Base-by-base conservation (phyloP, 2,888 invertebrate genomes). In the Diachrysia chrysitis region DNA sequence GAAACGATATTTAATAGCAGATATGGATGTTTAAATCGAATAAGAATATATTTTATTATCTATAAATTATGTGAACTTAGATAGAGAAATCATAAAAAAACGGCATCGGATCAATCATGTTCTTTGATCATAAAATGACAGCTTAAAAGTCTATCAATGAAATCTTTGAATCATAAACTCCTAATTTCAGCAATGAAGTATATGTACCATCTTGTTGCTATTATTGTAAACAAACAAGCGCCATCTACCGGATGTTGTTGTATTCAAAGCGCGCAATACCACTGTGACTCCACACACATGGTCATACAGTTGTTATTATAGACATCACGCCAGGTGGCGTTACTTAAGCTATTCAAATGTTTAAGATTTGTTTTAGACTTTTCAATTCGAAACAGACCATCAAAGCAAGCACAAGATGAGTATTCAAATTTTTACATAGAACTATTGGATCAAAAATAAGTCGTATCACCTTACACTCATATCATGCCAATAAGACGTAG, bases 211-310 rank as follows among this genome's bases (percentile, higher is more conserved):
- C 58, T 42, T 48, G 53, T 58, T 16, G 7, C 48, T 21, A n/a
- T 51, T 51, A 51, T 60, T 42, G 56, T 66, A 73, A 75, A 78
- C 73, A 72, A 74, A 69, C 64, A 66, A 82, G 75, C 87, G 87
- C 87, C 87, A 86, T 85, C 86, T 86, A 81, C 77, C 87, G 85
- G 76, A 79, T 66, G 42, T 58, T 29, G 63, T 57, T 42, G 78
- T 69, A 57, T 65, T 58, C 73, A 66, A 51, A 64, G 66, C 66
- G 72, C 65, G 64, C 67, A 66, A 58, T 67, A 69, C 60, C 51
- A 54, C 56, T 42, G 42, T 42, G 42, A 42, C 42, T 67, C 23
- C 59, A 32, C 37, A 68, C 72, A 66, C 48, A 51, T 51, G 48
- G 48, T 12, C 48, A 19, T 51, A 51, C 42, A 42, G n/a, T 12